These are phyloP conservation scores for Rhizoglyphus robini DNA, from an alignment of 1,140 invertebrate genomes.

Conservation along the genomic window DNA sequence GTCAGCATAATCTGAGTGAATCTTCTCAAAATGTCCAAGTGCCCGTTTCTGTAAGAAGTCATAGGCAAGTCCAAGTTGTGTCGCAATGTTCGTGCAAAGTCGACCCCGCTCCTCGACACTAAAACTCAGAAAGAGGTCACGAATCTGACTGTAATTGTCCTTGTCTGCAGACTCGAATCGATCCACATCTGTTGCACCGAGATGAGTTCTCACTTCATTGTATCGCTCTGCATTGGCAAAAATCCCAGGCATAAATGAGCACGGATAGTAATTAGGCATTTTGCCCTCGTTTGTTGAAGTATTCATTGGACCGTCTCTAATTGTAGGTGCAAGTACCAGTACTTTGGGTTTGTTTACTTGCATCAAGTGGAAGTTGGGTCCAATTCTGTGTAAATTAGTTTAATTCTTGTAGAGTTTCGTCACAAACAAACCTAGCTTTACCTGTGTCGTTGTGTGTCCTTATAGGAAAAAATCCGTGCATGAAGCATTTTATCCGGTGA, in stretches of 20 bases:
- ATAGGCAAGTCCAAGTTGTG: slow-evolving; percentile 52
- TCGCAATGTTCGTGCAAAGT: slow-evolving; percentile 63
- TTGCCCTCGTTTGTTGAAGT: slow-evolving; percentile 38
- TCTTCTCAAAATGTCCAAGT: slow-evolving; percentile 36
- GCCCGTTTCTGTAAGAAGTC: slow-evolving; percentile 58
- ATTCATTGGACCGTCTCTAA: slow-evolving; percentile 63
- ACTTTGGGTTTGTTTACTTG: slow-evolving; percentile 57
- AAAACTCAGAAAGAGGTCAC: slow-evolving; percentile 55
- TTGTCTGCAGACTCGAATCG: slow-evolving; percentile 66
- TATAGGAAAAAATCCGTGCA: slow-evolving; percentile 69
- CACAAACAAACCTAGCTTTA: not conserved
- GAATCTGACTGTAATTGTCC: slow-evolving; percentile 76
- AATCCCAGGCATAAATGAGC: slow-evolving; percentile 53
- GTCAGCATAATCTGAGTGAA: slow-evolving; percentile 35
- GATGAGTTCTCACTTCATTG: slow-evolving; percentile 16
- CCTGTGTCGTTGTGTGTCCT: slow-evolving; percentile 85
- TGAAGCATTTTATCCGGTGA: slow-evolving; percentile 92
- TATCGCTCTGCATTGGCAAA: slow-evolving; percentile 17
- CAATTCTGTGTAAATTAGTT: too few species aligned
- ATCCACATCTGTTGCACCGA: slow-evolving; percentile 28
- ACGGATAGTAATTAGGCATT: slow-evolving; percentile 88
- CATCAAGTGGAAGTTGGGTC: slow-evolving; percentile 78
- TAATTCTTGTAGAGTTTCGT: too few species aligned
- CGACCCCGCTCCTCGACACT: slow-evolving; percentile 55
- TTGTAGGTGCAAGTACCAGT: slow-evolving; percentile 35